phyloP scores from a whole-genome alignment of 2,797 vertebrate species.

The Sebastes paucispinis region DNA sequence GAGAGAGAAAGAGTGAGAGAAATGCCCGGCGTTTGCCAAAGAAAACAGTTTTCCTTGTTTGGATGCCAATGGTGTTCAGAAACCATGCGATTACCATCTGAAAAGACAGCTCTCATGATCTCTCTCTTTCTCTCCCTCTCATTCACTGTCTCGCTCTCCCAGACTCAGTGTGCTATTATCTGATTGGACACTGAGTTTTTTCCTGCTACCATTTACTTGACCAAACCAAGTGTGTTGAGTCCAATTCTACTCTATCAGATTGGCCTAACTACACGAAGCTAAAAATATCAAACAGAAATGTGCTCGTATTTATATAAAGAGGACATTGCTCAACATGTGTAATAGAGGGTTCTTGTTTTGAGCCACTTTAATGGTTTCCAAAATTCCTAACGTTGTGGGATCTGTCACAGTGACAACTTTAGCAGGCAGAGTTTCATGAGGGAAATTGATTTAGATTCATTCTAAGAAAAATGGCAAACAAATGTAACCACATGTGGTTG shows the following conservation, averaged over 20 bases:
- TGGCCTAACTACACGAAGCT: conserved; percentile 35
- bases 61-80: conserved; percentile 69
- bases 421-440: conserved; percentile 2
- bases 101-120: conserved; percentile 57
- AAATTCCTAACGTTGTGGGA: not conserved
- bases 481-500: not conserved
- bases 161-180: conserved; percentile 52
- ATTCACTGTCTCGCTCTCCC: conserved; percentile 31
- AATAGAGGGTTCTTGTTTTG: conserved; percentile 29
- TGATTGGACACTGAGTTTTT: conserved; percentile 52
- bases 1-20: conserved; percentile 37
- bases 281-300: conserved; percentile 60
- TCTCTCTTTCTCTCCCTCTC: conserved; percentile 17
- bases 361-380: conserved; percentile 15
- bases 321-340: conserved; percentile 35
- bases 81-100: conserved; percentile 78
- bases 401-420: conserved; percentile 18
- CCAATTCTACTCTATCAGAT: conserved; percentile 60
- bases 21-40: conserved; percentile 66
- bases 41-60: conserved; percentile 75
- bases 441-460: not conserved
- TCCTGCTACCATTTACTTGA: conserved; percentile 28
- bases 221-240: conserved; percentile 39
- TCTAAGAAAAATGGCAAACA: not conserved
- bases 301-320: conserved; percentile 39